Base-by-base conservation (phyloP, 2,797 vertebrate species). In the Rhynchotus rufescens region DNA sequence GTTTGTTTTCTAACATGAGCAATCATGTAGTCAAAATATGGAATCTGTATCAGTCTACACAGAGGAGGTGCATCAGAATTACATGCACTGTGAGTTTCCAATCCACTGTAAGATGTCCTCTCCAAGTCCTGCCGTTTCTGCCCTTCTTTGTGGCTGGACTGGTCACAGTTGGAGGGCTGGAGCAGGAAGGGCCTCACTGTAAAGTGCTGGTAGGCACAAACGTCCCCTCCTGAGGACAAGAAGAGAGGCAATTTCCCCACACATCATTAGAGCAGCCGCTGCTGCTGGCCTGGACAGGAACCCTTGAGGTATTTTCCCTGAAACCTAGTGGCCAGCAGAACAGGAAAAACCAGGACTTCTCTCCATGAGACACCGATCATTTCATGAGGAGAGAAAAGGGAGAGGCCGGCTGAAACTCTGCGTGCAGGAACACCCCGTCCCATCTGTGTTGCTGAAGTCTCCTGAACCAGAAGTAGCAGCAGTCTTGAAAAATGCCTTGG, bases 291-390 rank as follows among this genome's bases (percentile, higher is more conserved):
- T 80, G 82, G 68, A 64, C 49, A 67, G 80, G 38, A 89, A 62
- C 40, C 59, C 80, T 80, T 49, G 42, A 89, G 54, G 66, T 87
- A 30, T 83, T 92, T 91, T 82, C 88, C 36, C 81, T 84, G 78
- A 34, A 86, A 28, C 38, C 12, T 15, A 56, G 67, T 47, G 86
- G 69, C 59, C 62, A 83, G 80, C 59, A 84, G 88, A 92, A 88
- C 91, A 71, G 75, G 88, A 94, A 93, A 93, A 92, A 88, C 65
- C 72, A 51, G 90, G 68, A 40, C 52, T 75, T 65, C 47, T 67
- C 2, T 6, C 25, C 26, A 16, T 26, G 57, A 85, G 47, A 57
- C 3, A 1, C 32, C 6, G 3, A 42, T 26, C 8, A 6, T 73
- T 82, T 51, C 32, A 11, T 0, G 28, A 49, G 2, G 49, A 42